Base-by-base conservation (phyloP, 2,888 invertebrate genomes). In the Fragum sueziense region DNA sequence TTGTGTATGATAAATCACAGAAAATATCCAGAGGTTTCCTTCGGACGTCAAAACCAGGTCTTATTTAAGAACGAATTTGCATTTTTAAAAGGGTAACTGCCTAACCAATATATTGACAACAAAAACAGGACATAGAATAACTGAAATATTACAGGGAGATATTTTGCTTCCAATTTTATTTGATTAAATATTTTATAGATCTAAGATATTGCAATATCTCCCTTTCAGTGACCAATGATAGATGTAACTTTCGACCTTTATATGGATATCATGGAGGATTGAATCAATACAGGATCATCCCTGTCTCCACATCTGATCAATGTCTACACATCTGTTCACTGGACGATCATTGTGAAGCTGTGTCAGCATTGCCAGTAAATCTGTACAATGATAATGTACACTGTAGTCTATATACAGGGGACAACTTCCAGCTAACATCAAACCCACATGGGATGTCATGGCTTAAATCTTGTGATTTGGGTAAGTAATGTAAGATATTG, bases 181-280 rank as follows among this genome's bases (percentile, higher is more conserved):
- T n/a, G n/a, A n/a, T n/a, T n/a, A n/a, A n/a, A n/a, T n/a, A n/a
- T n/a, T n/a, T n/a, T n/a, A n/a, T n/a, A n/a, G n/a, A n/a, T n/a
- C n/a, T n/a, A n/a, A n/a, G n/a, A n/a, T n/a, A n/a, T n/a, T n/a
- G n/a, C n/a, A n/a, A n/a, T 47, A 14, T 22, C 4, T 65, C 4
- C 34, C 6, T 65, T 65, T 29, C 33, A 65, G 33, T 22, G 9
- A 33, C 37, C 2, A 37, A 22, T 33, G 22, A 25, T 17, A 65
- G 65, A 17, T 65, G 65, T 22, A 17, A 65, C 4, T 65, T 37
- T n/a, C 31, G 14, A 27, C 57, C 57, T 9, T 17, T 57, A 27
- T 20, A 57, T 27, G 57, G 57, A 27, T 57, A 41, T 20, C 41
- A 67, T 67, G 67, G 67, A 41, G 67, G 67, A n/a, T 25, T 41